Evolutionary conservation across 2,113 vertebrate genomes (phyloP), one percentile per base, ranked within the genome.

Genomic region (Leuciscus idus): DNA sequence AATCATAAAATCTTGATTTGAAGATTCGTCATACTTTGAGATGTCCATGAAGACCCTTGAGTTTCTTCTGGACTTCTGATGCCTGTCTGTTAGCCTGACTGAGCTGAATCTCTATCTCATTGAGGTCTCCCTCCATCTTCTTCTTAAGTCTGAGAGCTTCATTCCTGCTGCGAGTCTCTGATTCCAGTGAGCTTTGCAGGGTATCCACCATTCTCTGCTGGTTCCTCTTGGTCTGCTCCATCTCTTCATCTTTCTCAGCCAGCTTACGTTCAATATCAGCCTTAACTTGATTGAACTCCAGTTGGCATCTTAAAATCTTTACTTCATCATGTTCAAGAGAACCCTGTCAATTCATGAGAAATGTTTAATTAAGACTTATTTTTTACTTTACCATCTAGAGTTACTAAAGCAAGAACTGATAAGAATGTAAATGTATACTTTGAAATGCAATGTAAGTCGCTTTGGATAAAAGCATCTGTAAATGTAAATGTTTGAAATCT

Each of bases 171-270:
- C 97, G 95, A 0, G 95, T 96, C 94, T 98, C 97, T 0, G 97
- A 93, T 0, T 98, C 97, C 88, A 98, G 93, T 0, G 97, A 97
- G 85, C 95, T 95, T 94, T 98, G 97, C n/a, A 98, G 94, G 0
- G 96, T 95, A 46, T 97, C 96, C 83, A 95, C 92, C 86, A 93
- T 88, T 8, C 96, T 91, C 90, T 94, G 93, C 84, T 97, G 94
- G 92, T 97, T 97, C 68, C 96, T 93, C 90, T 98, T 98, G 86
- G 92, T 87, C 90, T 96, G 96, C 87, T 98, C 97, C 94, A 96
- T 95, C 92, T 98, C 97, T 89, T 98, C 97, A 0, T 97, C 97
- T 92, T 97, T 97, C 93, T 98, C 97, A 0, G 92, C 77, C 91
- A 97, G 72, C 84, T 97, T 98, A n/a, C 96, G 91, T 82, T 97